phyloP scores from a whole-genome alignment of 2,113 vertebrate species.

The Hypomesus transpacificus region DNA sequence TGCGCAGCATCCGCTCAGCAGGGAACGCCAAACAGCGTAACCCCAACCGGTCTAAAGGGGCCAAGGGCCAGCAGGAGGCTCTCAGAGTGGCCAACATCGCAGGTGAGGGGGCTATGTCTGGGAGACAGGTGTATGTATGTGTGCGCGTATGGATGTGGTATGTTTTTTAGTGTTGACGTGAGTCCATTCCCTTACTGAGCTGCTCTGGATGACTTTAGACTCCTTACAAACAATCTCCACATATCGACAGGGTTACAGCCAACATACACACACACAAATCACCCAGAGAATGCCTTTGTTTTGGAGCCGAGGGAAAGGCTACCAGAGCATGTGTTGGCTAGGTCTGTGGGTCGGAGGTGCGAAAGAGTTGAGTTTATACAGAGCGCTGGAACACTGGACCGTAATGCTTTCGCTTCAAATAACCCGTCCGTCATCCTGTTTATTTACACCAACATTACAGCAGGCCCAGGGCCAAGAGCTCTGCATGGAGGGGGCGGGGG shows the following conservation, averaged over 20 bases:
- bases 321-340: conserved; percentile 11
- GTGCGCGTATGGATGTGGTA: neutral
- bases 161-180: neutral
- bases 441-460: conserved; percentile 59
- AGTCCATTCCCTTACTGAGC: neutral
- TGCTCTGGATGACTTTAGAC: conserved; percentile 18
- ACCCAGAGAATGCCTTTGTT: neutral
- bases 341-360: conserved; percentile 52
- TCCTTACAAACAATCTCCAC: conserved; percentile 1
- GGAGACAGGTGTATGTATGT: neutral
- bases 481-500: conserved; percentile 56
- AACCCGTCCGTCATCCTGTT: conserved; percentile 47
- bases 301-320: conserved; percentile 4
- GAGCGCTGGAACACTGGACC: conserved; percentile 49
- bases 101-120: conserved; percentile 59
- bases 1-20: conserved; percentile 89
- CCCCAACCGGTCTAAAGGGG: conserved; percentile 84
- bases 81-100: conserved; percentile 84
- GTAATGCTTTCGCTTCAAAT: conserved; percentile 29
- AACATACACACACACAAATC: conserved; percentile 3
- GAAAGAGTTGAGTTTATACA: conserved; percentile 55
- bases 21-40: conserved; percentile 82
- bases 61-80: conserved; percentile 85
- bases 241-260: conserved; percentile 21
- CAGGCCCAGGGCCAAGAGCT: conserved; percentile 53